Conservation (phyloP, 23 tunicate species). For the Ciona savignyi region DNA sequence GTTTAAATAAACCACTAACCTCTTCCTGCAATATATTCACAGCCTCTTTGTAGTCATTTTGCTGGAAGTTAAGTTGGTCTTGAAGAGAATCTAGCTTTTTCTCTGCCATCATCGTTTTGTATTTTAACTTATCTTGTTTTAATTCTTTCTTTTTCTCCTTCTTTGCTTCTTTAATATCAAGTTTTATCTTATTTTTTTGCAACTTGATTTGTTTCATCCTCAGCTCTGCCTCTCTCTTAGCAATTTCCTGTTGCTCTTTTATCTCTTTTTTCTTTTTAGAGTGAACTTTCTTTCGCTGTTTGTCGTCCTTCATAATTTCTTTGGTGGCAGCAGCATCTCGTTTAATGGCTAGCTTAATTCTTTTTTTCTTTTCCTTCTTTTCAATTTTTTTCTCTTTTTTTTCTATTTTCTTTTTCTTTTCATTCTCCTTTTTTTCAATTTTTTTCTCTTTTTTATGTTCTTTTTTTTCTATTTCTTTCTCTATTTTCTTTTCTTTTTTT, state of each 20-base stretch:
- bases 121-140: background rate
- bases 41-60: background rate
- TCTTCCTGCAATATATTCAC: background rate
- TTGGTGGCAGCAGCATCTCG: no score
- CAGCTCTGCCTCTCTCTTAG: background rate
- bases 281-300: background rate
- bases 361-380: background rate
- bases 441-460: background rate
- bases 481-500: background rate
- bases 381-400: background rate
- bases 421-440: background rate
- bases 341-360: no score
- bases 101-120: background rate
- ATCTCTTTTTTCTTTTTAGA: background rate
- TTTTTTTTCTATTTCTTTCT: background rate
- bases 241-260: background rate
- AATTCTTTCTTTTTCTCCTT: background rate
- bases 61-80: background rate
- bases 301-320: background rate
- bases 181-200: background rate
- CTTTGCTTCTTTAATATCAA: background rate
- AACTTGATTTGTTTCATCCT: background rate
- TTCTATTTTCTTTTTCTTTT: background rate
- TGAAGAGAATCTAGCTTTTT: background rate
- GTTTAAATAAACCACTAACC: no score